Conservation (phyloP, 2,888 invertebrate genomes). For the Pachydiplax longipennis region DNA sequence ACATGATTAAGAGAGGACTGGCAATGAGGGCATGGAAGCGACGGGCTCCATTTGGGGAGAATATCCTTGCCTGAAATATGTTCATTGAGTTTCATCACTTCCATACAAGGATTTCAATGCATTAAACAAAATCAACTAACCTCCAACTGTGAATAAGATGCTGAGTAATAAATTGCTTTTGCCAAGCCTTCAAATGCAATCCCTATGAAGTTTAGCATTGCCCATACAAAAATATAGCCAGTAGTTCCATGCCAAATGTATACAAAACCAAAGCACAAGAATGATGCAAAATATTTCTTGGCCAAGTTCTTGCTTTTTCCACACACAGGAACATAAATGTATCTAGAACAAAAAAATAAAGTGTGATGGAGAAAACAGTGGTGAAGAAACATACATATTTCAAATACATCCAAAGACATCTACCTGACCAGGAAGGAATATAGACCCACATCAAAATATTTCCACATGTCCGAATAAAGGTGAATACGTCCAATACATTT, state of each 20-base stretch:
- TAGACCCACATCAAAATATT: conserved; percentile 92
- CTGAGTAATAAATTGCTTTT: conserved; percentile 62
- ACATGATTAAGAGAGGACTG: conserved; percentile 77
- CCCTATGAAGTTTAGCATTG: conserved; percentile 83
- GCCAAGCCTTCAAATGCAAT: conserved; percentile 75
- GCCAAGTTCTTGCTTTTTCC: conserved; percentile 60
- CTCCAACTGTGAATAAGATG: conserved; percentile 61
- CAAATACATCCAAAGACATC: conserved; percentile 51
- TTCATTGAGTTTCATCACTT: neutral
- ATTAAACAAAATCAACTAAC: conserved; percentile 52
- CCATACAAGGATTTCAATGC: neutral
- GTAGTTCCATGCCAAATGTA: conserved; percentile 91
- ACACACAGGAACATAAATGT: conserved; percentile 79
- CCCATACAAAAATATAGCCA: conserved; percentile 82
- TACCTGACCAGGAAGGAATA: conserved; percentile 87
- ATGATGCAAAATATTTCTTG: conserved; percentile 74
- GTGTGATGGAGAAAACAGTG: neutral
- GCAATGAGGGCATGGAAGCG: conserved; percentile 74
- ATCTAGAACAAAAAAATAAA: conserved; percentile 65
- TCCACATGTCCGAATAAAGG: conserved; percentile 97
- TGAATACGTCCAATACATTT: conserved; percentile 91
- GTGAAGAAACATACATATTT: neutral
- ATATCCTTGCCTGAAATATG: conserved; percentile 56
- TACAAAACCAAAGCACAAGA: conserved; percentile 80
- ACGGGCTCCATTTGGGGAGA: conserved; percentile 60